These are phyloP conservation scores for Eidolon dupreanum DNA, from an alignment of 2,797 vertebrate species.

Conservation along the genomic window DNA sequence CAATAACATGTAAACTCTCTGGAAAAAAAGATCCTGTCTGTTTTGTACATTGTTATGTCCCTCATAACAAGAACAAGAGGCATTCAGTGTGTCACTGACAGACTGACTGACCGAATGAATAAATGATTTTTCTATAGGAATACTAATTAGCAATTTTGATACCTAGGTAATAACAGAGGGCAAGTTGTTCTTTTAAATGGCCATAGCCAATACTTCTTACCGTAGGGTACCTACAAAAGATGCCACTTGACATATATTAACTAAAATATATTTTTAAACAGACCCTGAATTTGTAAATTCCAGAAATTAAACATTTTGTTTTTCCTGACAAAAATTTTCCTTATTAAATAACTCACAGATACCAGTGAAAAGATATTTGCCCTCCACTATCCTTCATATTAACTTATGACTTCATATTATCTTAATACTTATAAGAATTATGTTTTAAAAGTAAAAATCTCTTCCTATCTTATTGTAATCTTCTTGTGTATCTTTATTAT, in stretches of 20 bases:
- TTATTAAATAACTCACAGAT: neutral
- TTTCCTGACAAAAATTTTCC: neutral
- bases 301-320: slow-evolving; percentile 30
- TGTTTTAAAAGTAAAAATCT: slow-evolving; percentile 1
- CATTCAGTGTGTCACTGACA: neutral
- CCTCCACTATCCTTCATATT: neutral
- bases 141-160: neutral
- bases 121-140: neutral
- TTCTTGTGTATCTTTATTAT: neutral
- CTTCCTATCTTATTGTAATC: neutral
- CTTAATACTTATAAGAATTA: slow-evolving; percentile 32
- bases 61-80: neutral
- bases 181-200: neutral
- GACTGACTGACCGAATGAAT: neutral
- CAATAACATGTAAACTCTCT: slow-evolving; percentile 37
- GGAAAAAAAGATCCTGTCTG: neutral
- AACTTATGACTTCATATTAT: neutral
- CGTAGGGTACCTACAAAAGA: neutral
- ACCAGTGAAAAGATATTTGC: neutral
- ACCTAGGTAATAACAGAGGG: neutral
- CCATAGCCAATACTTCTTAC: neutral
- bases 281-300: slow-evolving; percentile 9
- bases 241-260: neutral
- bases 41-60: neutral
- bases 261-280: slow-evolving; percentile 1